Conservation (phyloP, 2,113 vertebrate genomes). For the Halcyon malimbica region DNA sequence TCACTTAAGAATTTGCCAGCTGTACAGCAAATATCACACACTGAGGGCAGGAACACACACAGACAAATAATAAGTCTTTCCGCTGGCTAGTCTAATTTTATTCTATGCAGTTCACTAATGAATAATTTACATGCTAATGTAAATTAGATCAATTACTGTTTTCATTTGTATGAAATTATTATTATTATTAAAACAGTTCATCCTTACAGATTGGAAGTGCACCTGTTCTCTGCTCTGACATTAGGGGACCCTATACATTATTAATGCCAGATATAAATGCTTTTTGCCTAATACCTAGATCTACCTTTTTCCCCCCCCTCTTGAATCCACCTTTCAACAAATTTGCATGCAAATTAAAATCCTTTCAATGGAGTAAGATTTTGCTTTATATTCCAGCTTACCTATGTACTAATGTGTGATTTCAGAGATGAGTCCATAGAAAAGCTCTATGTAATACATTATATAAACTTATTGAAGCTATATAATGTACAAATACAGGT, state of each 20-base stretch:
- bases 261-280: not conserved
- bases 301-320: not conserved
- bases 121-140: conserved; percentile 61
- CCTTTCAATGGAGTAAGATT: not conserved
- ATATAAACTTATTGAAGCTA: not conserved
- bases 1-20: not conserved
- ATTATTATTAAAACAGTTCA: conserved; percentile 50
- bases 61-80: conserved; percentile 4
- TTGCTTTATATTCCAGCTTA: conserved; percentile 29
- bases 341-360: conserved; percentile 62
- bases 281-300: not conserved
- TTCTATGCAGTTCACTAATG: conserved; percentile 29
- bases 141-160: conserved; percentile 63
- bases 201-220: not conserved
- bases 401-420: not conserved
- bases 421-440: conserved; percentile 40
- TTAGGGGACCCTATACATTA: not conserved
- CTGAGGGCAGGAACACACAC: not conserved
- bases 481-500: not conserved
- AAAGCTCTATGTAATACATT: not conserved
- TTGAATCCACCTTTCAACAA: not conserved
- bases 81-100: conserved; percentile 30
- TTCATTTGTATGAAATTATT: conserved; percentile 21
- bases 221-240: not conserved
- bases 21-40: not conserved